Base-by-base conservation (phyloP, 2,888 invertebrate genomes). In the Nipponacmea schrenckii region DNA sequence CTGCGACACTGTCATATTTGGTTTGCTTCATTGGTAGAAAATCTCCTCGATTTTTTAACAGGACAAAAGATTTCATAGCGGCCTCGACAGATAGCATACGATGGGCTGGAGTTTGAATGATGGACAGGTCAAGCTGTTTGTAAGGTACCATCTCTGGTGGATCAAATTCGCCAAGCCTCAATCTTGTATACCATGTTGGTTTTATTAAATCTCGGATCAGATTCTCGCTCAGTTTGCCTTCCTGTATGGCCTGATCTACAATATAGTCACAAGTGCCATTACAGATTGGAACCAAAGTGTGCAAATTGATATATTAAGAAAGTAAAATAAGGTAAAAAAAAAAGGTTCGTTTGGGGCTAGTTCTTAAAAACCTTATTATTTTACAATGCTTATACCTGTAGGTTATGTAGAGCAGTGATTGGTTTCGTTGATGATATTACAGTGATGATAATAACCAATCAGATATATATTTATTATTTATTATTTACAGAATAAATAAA, bases 141-240 rank as follows among this genome's bases (percentile, higher is more conserved):
- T 84, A 87, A 0, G 86, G 87, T 72, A 84, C 85, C 83, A 83
- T 83, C 48, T 73, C 71, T 12, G 77, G 78, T 0, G 84, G 84
- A 66, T 84, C 84, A 76, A 84, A 84, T 69, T 84, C 84, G 26
- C 84, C 84, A 7, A 84, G 75, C 64, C 83, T 75, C 83, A 84
- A 83, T 68, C 84, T 74, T n/a, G 82, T 82, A 68, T 82, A 79
- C 73, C 84, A 83, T 62, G 84, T 71, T 17, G 83, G 81, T 66
- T 81, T 83, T 0, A 78, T 81, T 56, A 76, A 67, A 26, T 79
- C 79, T 44, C 80, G 66, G 0, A 83, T 75, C 12, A 77, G 72
- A 0, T 26, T 65, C 67, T 82, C 80, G 0, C 71, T 77, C 46
- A 82, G 64, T 67, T 75, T 80, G 15, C 79, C 79, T 64, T 76